phyloP scores from a whole-genome alignment of 23 tunicate genomes.

The Clavelina lepadiformis region DNA sequence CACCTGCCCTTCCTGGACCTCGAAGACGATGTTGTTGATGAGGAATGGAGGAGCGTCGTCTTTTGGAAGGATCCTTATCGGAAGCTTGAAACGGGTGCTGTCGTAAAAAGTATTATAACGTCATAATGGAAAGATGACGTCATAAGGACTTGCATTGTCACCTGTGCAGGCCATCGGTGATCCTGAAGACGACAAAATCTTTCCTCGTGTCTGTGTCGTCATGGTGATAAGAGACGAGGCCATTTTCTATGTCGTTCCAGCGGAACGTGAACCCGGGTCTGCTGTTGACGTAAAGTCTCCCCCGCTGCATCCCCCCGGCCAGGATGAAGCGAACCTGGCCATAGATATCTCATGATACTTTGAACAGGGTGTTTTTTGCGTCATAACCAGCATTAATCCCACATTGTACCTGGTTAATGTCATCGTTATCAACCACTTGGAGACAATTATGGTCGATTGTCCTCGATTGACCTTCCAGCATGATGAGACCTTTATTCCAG shows the following conservation, averaged over 20 bases:
- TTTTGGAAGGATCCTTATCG: constrained; percentile 74
- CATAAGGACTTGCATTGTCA: background rate
- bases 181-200: constrained; percentile 58
- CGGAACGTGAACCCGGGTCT: constrained; percentile 66
- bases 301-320: constrained; percentile 82
- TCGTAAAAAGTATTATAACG: background rate
- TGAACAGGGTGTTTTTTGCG: too few relatives aligned
- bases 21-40: constrained; percentile 63
- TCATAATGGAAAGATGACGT: background rate
- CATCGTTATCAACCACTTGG: constrained; percentile 72
- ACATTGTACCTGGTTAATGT: constrained; percentile 56
- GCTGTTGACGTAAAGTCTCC: constrained; percentile 49
- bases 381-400: constrained; percentile 37
- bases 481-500: constrained; percentile 80
- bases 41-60: constrained; percentile 90
- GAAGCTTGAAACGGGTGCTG: constrained; percentile 81
- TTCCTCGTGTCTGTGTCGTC: constrained; percentile 83
- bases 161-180: constrained; percentile 76
- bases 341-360: too few relatives aligned
- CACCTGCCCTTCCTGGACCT: constrained; percentile 82
- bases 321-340: constrained; percentile 70
- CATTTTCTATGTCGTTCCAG: constrained; percentile 52
- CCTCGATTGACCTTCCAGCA: constrained; percentile 90
- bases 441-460: constrained; percentile 42
- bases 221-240: constrained; percentile 54